These are phyloP conservation scores for Phaonia tiefii DNA, from an alignment of 2,888 invertebrate species.

Conservation along the genomic window DNA sequence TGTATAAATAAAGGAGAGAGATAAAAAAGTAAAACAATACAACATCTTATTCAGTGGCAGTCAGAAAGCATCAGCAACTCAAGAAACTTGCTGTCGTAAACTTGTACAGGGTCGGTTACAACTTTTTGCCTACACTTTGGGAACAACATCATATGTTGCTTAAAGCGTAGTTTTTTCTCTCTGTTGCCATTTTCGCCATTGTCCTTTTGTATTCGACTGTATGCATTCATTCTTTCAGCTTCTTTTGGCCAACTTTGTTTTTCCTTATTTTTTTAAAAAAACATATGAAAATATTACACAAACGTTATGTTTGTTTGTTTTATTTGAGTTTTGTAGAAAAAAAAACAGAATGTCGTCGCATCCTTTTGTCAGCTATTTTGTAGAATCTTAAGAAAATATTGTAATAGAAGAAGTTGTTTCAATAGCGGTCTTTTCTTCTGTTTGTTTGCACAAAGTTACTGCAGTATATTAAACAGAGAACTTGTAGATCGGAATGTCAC, in stretches of 20 bases:
- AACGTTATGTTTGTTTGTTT: neutral
- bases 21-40: constrained; percentile 29
- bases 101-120: neutral
- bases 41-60: constrained; percentile 18
- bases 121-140: constrained; percentile 39
- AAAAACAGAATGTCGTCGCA: neutral
- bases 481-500: neutral
- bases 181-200: neutral
- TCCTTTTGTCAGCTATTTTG: neutral
- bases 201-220: neutral
- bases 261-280: neutral
- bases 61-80: constrained; percentile 17
- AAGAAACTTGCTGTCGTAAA: neutral
- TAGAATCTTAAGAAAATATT: constrained; percentile 18
- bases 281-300: neutral
- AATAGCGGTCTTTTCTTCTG: neutral
- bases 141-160: constrained; percentile 55
- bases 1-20: constrained; percentile 22
- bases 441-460: neutral
- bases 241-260: neutral
- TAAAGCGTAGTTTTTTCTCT: constrained; percentile 23
- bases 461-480: constrained; percentile 1
- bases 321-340: neutral
- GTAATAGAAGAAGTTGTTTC: neutral
- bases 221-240: constrained; percentile 5